phyloP scores from a whole-genome alignment of 2,888 invertebrate species.

The Orchesella flavescens region DNA sequence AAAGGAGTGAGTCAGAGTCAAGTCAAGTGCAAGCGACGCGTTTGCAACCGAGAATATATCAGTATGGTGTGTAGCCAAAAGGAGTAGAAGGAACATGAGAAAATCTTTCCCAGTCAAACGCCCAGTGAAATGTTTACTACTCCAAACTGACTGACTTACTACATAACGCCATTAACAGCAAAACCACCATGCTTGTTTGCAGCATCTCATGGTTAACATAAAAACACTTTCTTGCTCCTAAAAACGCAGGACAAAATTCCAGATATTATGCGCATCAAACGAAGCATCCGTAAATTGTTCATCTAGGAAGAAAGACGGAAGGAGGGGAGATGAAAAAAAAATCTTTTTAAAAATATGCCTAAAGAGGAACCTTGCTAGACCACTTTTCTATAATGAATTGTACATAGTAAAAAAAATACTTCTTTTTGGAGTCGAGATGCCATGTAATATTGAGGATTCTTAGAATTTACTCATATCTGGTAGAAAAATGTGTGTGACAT shows the following conservation, averaged over 20 bases:
- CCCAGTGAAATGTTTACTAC: constrained; percentile 8
- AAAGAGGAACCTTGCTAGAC: constrained; percentile 5
- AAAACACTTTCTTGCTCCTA: not conserved
- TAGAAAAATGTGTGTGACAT: constrained; percentile 41
- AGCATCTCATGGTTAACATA: not conserved
- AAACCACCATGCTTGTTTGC: constrained; percentile 13
- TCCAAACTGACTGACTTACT: constrained; percentile 16
- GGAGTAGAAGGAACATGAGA: not conserved
- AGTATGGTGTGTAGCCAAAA: constrained; percentile 1
- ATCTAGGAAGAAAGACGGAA: not conserved
- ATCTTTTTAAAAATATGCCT: constrained; percentile 1
- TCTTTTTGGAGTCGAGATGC: too few relatives aligned
- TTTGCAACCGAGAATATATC: not conserved
- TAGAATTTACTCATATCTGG: not conserved
- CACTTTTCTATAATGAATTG: constrained; percentile 19
- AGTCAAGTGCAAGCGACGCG: not conserved
- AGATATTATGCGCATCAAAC: constrained; percentile 18
- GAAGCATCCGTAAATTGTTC: constrained; percentile 7
- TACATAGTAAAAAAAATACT: too few relatives aligned
- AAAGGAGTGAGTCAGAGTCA: not conserved
- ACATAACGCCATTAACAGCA: constrained; percentile 8
- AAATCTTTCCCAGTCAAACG: constrained; percentile 14
- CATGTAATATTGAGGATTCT: too few relatives aligned
- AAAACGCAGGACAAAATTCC: not conserved
- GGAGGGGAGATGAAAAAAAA: constrained; percentile 13